Base-by-base conservation (phyloP, 1,140 invertebrate species). In the Drosophila suzukii region DNA sequence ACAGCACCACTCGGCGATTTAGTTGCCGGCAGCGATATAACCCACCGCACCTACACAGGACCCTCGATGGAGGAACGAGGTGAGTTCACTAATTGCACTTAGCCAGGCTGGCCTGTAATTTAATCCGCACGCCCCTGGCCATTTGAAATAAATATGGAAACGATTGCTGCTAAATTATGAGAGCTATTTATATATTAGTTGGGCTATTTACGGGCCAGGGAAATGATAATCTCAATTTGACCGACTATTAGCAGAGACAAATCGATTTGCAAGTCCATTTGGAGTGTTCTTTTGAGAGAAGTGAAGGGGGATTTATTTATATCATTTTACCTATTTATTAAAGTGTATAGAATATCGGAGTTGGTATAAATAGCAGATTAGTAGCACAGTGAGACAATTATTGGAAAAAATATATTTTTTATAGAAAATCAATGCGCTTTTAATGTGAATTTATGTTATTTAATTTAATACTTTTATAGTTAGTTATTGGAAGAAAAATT, bases 21-120 rank as follows among this genome's bases (percentile, higher is more conserved):
- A 74, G 67, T 88, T 62, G 81, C 90, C 81, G 90, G 86, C 81
- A 90, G 90, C 70, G 81, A 90, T 61, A 91, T 91, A 49, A 81
- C 82, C 85, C 90, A 91, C 90, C 90, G 86, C 82, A 91, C 83
- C 56, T 84, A 91, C 49, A 70, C 86, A 6, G 82, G 73, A n/a
- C 63, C 67, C 54, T 75, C 63, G n/a, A 77, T 88, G 80, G 90
- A 91, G 4, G 90, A 91, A 44, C 75, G 90, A 88, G 90, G 90
- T 91, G 84, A 91, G 90, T 91, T 20, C 13, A 6, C 15, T 38
- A 57, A 71, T 71, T 71, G 65, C 65, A 71, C 67, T 49, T 71
- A 41, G 43, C 30, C 60, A 12, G 30, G 60, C 38, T 53, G 47
- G 38, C 63, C 65, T 66, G 65, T 68, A 66, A 49, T 46, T 20